These are phyloP conservation scores for Drosophila nebulosa DNA, from an alignment of 1,140 invertebrate species.

Conservation along the genomic window DNA sequence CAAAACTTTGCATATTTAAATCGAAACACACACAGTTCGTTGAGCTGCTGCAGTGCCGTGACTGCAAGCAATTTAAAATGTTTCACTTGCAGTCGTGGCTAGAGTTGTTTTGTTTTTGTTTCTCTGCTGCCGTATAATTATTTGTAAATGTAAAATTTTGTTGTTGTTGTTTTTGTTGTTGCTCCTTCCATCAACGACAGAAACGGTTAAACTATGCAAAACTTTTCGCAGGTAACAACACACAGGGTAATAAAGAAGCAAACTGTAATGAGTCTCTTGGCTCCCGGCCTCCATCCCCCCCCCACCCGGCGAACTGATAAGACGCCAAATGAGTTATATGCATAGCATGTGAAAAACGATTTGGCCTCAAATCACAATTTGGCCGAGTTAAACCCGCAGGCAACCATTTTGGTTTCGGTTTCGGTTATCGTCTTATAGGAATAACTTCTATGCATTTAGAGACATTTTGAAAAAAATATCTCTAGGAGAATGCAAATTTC, in stretches of 20 bases:
- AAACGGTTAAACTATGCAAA: constrained; percentile 20
- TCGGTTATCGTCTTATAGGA: too few species aligned
- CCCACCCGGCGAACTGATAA: not conserved
- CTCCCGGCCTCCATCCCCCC: too few species aligned
- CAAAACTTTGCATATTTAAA: constrained; percentile 53
- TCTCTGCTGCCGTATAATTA: constrained; percentile 32
- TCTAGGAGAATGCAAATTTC: too few species aligned
- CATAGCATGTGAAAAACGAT: not conserved
- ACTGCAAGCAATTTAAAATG: constrained; percentile 48
- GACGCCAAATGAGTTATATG: not conserved
- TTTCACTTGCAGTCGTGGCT: constrained; percentile 25
- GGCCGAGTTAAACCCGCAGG: too few species aligned
- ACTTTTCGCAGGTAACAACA: constrained; percentile 14
- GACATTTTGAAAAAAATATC: too few species aligned
- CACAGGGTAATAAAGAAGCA: not conserved
- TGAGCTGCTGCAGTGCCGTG: constrained; percentile 41
- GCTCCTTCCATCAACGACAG: constrained; percentile 23
- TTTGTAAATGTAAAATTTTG: constrained; percentile 26
- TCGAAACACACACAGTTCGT: constrained; percentile 5
- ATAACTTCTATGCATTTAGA: too few species aligned
- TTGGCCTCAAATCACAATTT: not conserved
- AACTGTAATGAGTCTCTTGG: not conserved
- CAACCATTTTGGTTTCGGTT: too few species aligned
- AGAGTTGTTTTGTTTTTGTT: constrained; percentile 8
- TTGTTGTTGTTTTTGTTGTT: constrained; percentile 4